phyloP scores from a whole-genome alignment of 1,140 invertebrate species.

The Hylaeus anthracinus region DNA sequence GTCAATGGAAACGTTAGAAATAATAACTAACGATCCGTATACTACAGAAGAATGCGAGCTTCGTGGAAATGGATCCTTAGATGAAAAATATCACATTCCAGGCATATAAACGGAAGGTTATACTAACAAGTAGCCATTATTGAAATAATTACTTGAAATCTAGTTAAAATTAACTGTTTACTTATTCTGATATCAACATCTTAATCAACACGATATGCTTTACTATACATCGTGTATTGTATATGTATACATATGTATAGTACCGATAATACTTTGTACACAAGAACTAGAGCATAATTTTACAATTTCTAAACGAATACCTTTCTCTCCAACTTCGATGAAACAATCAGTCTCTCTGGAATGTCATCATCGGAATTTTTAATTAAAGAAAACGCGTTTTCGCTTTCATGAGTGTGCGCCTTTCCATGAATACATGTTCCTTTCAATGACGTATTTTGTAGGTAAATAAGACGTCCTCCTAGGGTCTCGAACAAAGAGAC shows the following conservation, averaged over 20 bases:
- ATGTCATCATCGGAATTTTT: conserved; percentile 9
- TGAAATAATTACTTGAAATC: too few relatives aligned
- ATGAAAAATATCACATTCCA: conserved; percentile 34
- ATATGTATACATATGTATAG: neutral
- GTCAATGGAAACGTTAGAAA: conserved; percentile 32
- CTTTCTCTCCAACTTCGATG: neutral
- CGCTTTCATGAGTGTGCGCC: conserved; percentile 17
- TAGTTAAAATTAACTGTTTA: neutral
- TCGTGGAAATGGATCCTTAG: conserved; percentile 39
- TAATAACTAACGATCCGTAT: conserved; percentile 14
- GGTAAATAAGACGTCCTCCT: too few relatives aligned
- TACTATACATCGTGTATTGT: neutral
- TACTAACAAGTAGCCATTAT: too few relatives aligned
- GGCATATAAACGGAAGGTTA: conserved; percentile 8
- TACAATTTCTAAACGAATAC: neutral
- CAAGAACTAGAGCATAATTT: neutral
- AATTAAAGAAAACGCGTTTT: neutral
- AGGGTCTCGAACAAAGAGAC: too few relatives aligned
- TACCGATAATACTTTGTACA: neutral
- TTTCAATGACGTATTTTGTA: too few relatives aligned
- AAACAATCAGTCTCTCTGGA: neutral
- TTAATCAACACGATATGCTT: neutral
- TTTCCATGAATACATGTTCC: neutral
- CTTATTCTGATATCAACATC: too few relatives aligned
- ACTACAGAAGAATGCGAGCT: conserved; percentile 41